These are phyloP conservation scores for Polietes domitor DNA, from an alignment of 2,888 invertebrate species.

Conservation along the genomic window DNA sequence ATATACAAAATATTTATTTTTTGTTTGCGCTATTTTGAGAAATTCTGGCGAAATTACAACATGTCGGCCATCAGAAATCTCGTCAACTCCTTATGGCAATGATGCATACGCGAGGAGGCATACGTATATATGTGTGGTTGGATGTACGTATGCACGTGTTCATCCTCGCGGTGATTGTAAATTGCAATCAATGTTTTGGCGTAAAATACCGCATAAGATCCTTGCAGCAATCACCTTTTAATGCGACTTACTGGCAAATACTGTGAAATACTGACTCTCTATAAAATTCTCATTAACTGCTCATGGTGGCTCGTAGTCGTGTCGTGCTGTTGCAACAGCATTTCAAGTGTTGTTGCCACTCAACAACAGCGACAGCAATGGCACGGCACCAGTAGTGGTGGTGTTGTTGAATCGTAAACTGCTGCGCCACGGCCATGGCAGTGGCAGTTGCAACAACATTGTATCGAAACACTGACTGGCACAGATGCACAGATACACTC, in stretches of 20 bases:
- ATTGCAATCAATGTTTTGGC: constrained; percentile 17
- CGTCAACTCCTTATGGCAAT: background rate
- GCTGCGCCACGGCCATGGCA: background rate
- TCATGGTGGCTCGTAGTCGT: background rate
- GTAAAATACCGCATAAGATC: constrained; percentile 1
- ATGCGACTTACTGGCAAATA: constrained; percentile 18
- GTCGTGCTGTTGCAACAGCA: background rate
- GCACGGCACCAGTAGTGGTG: constrained; percentile 7
- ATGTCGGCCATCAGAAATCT: too few species aligned
- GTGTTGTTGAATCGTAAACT: too few species aligned
- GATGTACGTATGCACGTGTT: background rate
- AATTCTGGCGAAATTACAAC: too few species aligned
- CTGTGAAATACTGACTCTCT: constrained; percentile 30
- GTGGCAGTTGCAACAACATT: background rate
- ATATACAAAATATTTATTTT: too few species aligned
- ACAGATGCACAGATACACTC: background rate
- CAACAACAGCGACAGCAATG: constrained; percentile 13
- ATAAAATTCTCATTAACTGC: constrained; percentile 41
- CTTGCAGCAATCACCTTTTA: constrained; percentile 41
- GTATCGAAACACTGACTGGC: background rate
- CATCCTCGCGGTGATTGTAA: background rate
- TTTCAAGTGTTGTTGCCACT: constrained; percentile 29
- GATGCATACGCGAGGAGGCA: background rate
- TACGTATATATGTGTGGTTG: background rate
- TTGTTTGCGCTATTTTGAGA: too few species aligned